Base-by-base conservation (phyloP, 2,888 invertebrate genomes). In the Bruchidius siliquastri region DNA sequence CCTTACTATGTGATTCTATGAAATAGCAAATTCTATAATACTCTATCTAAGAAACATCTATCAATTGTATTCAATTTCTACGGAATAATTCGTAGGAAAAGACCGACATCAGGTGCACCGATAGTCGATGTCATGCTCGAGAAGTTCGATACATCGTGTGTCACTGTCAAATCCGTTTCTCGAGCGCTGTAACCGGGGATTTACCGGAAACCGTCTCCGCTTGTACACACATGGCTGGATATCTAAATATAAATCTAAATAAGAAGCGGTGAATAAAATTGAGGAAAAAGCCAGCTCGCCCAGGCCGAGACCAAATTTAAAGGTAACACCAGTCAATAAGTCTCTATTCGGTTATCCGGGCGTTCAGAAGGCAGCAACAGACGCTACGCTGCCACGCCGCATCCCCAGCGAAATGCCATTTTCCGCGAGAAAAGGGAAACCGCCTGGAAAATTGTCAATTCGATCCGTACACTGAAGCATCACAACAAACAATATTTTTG, bases 371-470 rank as follows among this genome's bases (percentile, higher is more conserved):
- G 49, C 49, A 49, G 49, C 49, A 13, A 13, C 49, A 49, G 49
- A 49, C 49, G 49, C 18, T 13, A 26, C 49, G 49, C 26, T 13
- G 18, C 49, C 49, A 13, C 8, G 49, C 18, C 13, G 18, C 49
- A 49, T 49, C 49, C 10, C 30, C 49, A 21, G 3, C 75, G 76
- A 74, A 74, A 74, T 79, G 77, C 73, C 75, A 84, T 83, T 84
- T 84, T 83, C 83, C 81, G 82, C 82, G 80, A 82, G 82, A 82
- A 79, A 76, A 74, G 77, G 88, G 89, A 90, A 91, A 90, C 90
- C 90, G 89, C 87, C 89, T 90, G 91, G 90, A 91, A 91, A 91
- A 91, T 91, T 91, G 90, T 87, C 91, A 90, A 90, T 91, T 90
- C 89, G 89, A 82, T 82, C 82, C 82, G 80, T 82, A 79, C 82